Conservation (phyloP, 1,140 invertebrate genomes). For the Eueides isabella region DNA sequence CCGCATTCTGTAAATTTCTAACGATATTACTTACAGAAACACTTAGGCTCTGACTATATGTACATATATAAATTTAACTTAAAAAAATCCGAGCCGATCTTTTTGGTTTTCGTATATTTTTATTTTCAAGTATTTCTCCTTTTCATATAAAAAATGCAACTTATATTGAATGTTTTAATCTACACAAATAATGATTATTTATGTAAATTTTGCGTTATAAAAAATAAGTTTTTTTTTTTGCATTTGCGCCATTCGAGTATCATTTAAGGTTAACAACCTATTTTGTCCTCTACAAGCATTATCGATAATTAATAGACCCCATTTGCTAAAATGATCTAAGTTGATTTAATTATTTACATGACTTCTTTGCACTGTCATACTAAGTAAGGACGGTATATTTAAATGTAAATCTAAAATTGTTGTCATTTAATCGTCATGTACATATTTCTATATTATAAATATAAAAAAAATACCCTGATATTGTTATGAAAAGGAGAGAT, state of each 20-base stretch:
- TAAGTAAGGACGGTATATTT: conserved; percentile 19
- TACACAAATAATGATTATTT: not conserved
- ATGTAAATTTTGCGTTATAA: not conserved
- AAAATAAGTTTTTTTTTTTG: not conserved
- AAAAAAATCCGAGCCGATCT: too few relatives aligned
- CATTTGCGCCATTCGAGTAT: not conserved
- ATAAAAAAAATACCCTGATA: not conserved
- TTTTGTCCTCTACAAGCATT: conserved; percentile 55
- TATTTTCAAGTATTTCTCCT: too few relatives aligned
- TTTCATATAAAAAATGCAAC: not conserved
- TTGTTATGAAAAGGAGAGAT: too few relatives aligned
- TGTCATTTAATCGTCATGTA: not conserved
- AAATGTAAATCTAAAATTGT: not conserved
- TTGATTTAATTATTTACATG: conserved; percentile 24
- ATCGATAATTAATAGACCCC: conserved; percentile 24
- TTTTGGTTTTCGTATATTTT: too few relatives aligned
- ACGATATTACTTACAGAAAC: too few relatives aligned
- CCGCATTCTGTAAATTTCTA: too few relatives aligned
- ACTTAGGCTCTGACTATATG: too few relatives aligned
- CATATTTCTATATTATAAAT: not conserved
- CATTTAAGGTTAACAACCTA: conserved; percentile 60
- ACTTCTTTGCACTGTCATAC: conserved; percentile 8
- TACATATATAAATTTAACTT: not conserved
- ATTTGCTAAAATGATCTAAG: conserved; percentile 22
- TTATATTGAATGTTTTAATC: not conserved